A percentile compares a stretch with the other conserved stretches of the same genome.
These are phyloP conservation scores for Lagorchestes hirsutus DNA, from an alignment of 2,797 vertebrate species.

Conservation along the genomic window DNA sequence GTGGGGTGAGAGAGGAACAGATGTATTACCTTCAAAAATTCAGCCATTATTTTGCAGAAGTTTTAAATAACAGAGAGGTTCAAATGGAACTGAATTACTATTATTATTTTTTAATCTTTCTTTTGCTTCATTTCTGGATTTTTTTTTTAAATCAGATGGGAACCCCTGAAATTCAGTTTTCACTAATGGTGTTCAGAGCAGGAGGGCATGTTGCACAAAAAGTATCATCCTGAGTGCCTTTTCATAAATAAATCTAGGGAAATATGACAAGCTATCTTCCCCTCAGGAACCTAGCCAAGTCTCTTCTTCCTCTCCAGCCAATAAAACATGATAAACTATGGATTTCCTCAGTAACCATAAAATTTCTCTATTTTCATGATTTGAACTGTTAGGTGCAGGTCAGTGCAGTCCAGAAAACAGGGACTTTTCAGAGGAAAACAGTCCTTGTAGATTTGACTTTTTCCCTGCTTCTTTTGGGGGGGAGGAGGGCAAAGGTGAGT, in stretches of 20 bases:
- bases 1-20: constrained; percentile 79
- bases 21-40: constrained; percentile 82
- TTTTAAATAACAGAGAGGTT: constrained; percentile 78
- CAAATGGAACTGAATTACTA: constrained; percentile 51
- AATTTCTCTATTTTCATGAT: constrained; percentile 75
- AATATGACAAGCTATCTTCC: constrained; percentile 81
- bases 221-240: constrained; percentile 77
- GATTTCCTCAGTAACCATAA: constrained; percentile 80
- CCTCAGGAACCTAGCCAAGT: constrained; percentile 78
- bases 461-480: constrained; percentile 43
- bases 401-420: constrained; percentile 64
- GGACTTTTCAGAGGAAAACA: constrained; percentile 62
- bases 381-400: constrained; percentile 71
- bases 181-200: constrained; percentile 58
- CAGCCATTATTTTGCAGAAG: constrained; percentile 80
- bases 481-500: neutral
- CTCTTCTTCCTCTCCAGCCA: constrained; percentile 76
- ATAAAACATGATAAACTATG: constrained; percentile 80
- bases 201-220: constrained; percentile 60
- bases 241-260: constrained; percentile 81
- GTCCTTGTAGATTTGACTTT: constrained; percentile 24
- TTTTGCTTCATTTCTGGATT: constrained; percentile 27
- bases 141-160: constrained; percentile 37
- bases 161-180: constrained; percentile 51
- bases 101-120: neutral